These are phyloP conservation scores for Ptychochromis oligacanthus DNA, from an alignment of 2,113 vertebrate genomes.

Conservation along the genomic window DNA sequence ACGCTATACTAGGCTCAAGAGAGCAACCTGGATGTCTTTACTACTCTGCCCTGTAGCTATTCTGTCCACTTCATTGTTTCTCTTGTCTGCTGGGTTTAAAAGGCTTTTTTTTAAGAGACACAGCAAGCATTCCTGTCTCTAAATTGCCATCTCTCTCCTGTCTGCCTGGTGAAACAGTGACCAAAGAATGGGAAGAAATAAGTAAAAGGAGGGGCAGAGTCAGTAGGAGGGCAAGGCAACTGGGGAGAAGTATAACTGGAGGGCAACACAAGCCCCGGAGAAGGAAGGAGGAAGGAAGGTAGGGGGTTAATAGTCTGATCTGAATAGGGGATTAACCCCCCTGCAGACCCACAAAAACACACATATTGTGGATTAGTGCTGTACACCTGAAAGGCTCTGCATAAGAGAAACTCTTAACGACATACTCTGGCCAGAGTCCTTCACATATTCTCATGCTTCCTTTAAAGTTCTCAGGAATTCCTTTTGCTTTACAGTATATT, in stretches of 20 bases:
- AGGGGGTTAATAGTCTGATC: conserved; percentile 45
- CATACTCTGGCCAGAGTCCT: too few species aligned
- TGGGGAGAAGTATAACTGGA: conserved; percentile 22
- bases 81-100: not conserved
- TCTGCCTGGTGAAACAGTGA: not conserved
- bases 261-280: conserved; percentile 4
- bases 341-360: not conserved
- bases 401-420: not conserved
- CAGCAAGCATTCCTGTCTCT: conserved; percentile 21
- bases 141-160: not conserved
- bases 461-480: too few species aligned
- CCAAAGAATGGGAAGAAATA: conserved; percentile 10
- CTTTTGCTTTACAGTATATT: conserved; percentile 1
- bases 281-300: not conserved
- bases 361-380: not conserved
- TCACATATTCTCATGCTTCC: too few species aligned
- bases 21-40: not conserved
- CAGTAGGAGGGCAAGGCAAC: conserved; percentile 22
- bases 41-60: not conserved
- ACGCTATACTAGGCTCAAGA: too few species aligned
- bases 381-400: conserved; percentile 39
- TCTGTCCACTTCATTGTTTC: not conserved
- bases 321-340: conserved; percentile 37
- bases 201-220: not conserved
- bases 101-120: not conserved